Conservation (phyloP, 2,888 invertebrate species). For the Catonia carolina region DNA sequence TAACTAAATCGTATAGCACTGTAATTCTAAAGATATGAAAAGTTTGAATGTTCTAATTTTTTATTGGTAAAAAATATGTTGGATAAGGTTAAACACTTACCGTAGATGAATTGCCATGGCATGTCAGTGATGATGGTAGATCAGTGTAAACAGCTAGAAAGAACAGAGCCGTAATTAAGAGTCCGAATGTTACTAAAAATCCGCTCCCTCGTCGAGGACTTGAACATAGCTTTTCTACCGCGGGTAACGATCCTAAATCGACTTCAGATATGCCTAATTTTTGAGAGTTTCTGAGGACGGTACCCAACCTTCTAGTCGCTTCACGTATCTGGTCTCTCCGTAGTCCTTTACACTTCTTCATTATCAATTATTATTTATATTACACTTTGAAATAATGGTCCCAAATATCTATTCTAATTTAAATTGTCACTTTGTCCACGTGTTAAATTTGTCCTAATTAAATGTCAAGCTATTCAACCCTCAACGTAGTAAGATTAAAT, state of each 20-base stretch:
- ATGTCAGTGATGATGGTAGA: slow-evolving; percentile 1
- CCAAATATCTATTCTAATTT: too few species aligned
- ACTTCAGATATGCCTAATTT: slow-evolving; percentile 2
- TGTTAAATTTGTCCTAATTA: too few species aligned
- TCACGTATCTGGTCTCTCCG: not conserved
- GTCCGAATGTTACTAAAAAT: not conserved
- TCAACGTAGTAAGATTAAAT: too few species aligned
- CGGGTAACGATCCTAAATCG: slow-evolving; percentile 1
- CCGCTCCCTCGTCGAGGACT: not conserved
- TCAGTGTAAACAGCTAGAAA: not conserved
- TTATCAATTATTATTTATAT: not conserved
- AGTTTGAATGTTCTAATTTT: too few species aligned
- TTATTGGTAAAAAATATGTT: too few species aligned
- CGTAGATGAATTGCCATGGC: slow-evolving; percentile 5
- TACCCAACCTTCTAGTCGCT: not conserved
- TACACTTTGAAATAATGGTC: too few species aligned
- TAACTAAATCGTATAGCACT: too few species aligned
- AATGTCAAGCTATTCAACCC: too few species aligned
- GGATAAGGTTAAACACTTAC: too few species aligned
- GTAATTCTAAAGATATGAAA: too few species aligned
- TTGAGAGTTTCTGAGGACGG: not conserved
- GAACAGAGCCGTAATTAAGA: not conserved
- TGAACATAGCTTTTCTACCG: slow-evolving; percentile 1
- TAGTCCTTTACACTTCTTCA: slow-evolving; percentile 4
- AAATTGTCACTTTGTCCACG: too few species aligned